Conservation (phyloP, 2,113 vertebrate species). For the Equus quagga region DNA sequence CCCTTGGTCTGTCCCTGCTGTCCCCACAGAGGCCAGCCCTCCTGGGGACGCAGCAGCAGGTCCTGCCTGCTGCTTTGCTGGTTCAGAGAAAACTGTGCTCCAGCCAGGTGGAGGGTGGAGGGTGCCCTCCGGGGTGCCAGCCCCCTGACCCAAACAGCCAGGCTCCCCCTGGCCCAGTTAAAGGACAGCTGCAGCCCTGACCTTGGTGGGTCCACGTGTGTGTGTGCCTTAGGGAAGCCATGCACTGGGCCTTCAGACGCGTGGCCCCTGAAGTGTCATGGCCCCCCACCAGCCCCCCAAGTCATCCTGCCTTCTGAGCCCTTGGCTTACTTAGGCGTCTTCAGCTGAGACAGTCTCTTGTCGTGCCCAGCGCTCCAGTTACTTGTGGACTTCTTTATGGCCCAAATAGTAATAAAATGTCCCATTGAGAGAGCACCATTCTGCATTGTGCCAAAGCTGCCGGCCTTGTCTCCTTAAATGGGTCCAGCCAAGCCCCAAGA, state of each 20-base stretch:
- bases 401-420: not conserved
- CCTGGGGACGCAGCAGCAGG: too few relatives aligned
- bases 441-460: accelerated
- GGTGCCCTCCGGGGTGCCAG: too few relatives aligned
- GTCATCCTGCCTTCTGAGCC: not conserved
- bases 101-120: too few relatives aligned
- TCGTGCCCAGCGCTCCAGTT: not conserved
- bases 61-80: not conserved
- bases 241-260: not conserved
- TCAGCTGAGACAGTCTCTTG: not conserved
- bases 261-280: not conserved
- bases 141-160: not conserved
- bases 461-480: not conserved
- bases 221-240: not conserved
- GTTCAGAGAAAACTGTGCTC: not conserved
- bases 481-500: not conserved
- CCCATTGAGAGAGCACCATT: not conserved
- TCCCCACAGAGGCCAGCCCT: not conserved
- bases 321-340: not conserved
- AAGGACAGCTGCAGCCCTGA: not conserved
- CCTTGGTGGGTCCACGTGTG: not conserved
- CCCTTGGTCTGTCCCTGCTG: not conserved
- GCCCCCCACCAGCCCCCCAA: too few relatives aligned
- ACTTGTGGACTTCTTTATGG: not conserved
- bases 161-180: not conserved